phyloP scores from a whole-genome alignment of 1,140 invertebrate genomes.

The Dinothrombium tinctorium region DNA sequence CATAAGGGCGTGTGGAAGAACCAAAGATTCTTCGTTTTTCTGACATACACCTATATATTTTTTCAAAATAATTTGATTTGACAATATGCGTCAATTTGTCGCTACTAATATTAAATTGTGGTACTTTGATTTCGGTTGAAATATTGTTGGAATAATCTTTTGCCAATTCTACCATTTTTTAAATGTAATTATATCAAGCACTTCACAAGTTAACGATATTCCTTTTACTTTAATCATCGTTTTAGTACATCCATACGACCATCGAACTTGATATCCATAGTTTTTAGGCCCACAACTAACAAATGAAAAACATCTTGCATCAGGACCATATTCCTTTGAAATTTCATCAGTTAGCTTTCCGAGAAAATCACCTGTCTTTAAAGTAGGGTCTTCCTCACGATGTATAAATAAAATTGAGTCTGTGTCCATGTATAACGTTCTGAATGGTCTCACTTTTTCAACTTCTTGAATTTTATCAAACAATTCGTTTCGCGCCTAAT shows the following conservation, averaged over 20 bases:
- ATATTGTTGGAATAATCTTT: background rate
- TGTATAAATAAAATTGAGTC: slow-evolving; percentile 1
- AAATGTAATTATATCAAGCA: background rate
- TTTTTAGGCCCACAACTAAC: slow-evolving; percentile 2
- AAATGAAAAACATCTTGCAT: background rate
- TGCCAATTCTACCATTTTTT: background rate
- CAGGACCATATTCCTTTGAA: background rate
- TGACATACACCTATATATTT: no score
- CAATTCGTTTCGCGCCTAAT: slow-evolving; percentile 1
- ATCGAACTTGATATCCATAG: slow-evolving; percentile 3
- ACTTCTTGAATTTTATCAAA: background rate
- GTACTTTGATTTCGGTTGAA: no score
- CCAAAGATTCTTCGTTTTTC: no score
- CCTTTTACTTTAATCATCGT: background rate
- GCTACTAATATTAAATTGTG: no score
- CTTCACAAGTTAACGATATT: background rate
- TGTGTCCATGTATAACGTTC: background rate
- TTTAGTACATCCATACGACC: background rate
- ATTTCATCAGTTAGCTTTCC: background rate
- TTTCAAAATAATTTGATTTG: no score
- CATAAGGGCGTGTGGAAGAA: no score
- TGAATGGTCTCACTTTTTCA: background rate
- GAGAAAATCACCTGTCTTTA: background rate
- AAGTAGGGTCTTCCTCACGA: background rate
- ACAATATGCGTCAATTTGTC: no score